A percentile compares a stretch with the other conserved stretches of the same genome.
Evolutionary conservation across 2,888 invertebrate species (phyloP).

Genomic region (Mesopsocus fuscifrons): DNA sequence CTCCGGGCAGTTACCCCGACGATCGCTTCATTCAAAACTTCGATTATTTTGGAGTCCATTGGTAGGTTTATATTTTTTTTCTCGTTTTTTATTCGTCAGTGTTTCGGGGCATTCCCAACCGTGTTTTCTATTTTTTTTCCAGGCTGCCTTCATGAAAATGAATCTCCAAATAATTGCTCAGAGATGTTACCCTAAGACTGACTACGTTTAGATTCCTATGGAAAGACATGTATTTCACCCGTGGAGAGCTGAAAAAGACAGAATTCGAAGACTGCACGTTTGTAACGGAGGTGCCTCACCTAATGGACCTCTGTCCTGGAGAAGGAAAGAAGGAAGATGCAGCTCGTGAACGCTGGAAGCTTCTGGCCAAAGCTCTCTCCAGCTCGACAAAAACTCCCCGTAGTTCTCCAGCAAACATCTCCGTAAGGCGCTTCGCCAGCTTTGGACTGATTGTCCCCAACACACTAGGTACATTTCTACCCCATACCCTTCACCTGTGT

Average conservation of each 20-base stretch:
- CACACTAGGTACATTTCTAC: not conserved
- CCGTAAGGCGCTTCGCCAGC: slow-evolving; percentile 25
- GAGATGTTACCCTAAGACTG: too few relatives aligned
- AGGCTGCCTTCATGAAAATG: not conserved
- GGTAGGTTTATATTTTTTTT: too few relatives aligned
- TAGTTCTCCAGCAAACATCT: slow-evolving; percentile 19
- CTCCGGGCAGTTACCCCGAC: too few relatives aligned
- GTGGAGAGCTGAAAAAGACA: too few relatives aligned
- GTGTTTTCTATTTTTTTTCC: too few relatives aligned
- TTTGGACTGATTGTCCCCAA: slow-evolving; percentile 23
- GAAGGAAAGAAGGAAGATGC: slow-evolving; percentile 29
- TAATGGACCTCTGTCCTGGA: too few relatives aligned
- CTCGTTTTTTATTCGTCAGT: too few relatives aligned
- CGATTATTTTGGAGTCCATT: too few relatives aligned
- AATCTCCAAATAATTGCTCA: not conserved
- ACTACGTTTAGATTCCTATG: not conserved
- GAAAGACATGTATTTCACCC: not conserved
- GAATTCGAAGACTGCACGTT: too few relatives aligned
- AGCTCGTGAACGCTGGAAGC: slow-evolving; percentile 47
- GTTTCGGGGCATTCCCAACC: too few relatives aligned
- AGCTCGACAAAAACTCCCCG: slow-evolving; percentile 10
- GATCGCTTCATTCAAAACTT: too few relatives aligned
- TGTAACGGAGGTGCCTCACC: too few relatives aligned
- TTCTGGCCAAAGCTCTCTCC: slow-evolving; percentile 41
- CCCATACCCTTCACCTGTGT: not conserved